These are phyloP conservation scores for Drosophila nigromelanica DNA, from an alignment of 1,140 invertebrate genomes.

Conservation along the genomic window DNA sequence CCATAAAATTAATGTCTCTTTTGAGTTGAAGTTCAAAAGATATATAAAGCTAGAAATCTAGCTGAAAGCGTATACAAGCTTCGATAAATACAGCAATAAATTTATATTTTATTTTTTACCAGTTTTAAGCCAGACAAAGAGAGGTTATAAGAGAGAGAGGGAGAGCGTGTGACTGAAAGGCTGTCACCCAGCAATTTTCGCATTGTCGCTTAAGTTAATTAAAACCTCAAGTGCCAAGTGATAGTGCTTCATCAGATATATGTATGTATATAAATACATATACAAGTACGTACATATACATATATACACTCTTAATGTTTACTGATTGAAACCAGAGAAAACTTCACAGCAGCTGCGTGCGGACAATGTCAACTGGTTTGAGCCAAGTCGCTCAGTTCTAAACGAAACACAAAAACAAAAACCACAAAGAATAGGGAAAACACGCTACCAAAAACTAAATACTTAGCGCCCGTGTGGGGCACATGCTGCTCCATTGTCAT, in stretches of 20 bases:
- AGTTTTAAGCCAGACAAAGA: slow-evolving; percentile 3
- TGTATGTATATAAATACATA: background rate
- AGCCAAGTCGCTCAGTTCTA: slow-evolving; percentile 31
- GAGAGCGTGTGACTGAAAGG: background rate
- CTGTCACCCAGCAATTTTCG: background rate
- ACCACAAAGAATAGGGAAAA: slow-evolving; percentile 7
- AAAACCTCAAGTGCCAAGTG: slow-evolving; percentile 46
- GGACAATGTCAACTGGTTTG: slow-evolving; percentile 57
- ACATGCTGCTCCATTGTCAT: slow-evolving; percentile 31
- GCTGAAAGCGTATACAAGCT: slow-evolving; percentile 3
- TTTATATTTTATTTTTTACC: background rate
- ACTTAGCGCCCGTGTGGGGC: background rate
- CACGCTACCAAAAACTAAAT: slow-evolving; percentile 21
- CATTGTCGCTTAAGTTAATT: slow-evolving; percentile 42
- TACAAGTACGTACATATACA: no score
- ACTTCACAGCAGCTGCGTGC: slow-evolving; percentile 52
- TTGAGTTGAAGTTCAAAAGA: background rate
- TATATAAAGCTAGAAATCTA: background rate
- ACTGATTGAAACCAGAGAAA: slow-evolving; percentile 54
- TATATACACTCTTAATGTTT: slow-evolving; percentile 21
- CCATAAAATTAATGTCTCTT: slow-evolving; percentile 1
- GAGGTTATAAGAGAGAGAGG: background rate
- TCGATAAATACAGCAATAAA: background rate
- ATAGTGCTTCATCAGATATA: slow-evolving; percentile 22
- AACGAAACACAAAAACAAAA: background rate